Base-by-base conservation (phyloP, 1,140 invertebrate species). In the Nomia melanderi region DNA sequence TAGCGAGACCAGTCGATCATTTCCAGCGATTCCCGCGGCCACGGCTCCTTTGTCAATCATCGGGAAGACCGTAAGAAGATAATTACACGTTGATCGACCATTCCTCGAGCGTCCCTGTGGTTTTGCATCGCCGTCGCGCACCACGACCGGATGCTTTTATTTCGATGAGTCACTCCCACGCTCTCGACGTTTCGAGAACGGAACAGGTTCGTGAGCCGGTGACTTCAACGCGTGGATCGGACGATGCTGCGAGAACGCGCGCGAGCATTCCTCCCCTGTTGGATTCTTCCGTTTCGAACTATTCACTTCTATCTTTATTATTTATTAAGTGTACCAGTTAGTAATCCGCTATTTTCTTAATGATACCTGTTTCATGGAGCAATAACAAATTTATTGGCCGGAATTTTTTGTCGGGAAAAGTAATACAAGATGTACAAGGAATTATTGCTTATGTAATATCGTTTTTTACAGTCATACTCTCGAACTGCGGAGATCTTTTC, bases 11-110 rank as follows among this genome's bases (percentile, higher is more conserved):
- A 31, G 20, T 23, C 33, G 70, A 75, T 75, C 29, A 56, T 33
- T 12, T 29, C 17, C 29, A n/a, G 50, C 41, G 63, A 69, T 69
- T 47, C 41, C 41, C 59, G 11, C 12, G 54, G 47, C 23, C 47
- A 56, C 31, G 59, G 53, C 53, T 59, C 39, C 54, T 76, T 76
- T 69, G 73, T 76, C 73, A 60, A 69, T 69, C 65, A 69, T 57
- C 39, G 39, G 33, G 29, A 33, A 27, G 31, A 31, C 44, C 31
- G 65, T 23, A 69, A 69, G 31, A 69, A 76, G 65, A 76, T 59
- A 69, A 69, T 59, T 57, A 69, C 36, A 76, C 53, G 73, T 59
- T 69, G 73, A 76, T 59, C 64, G 65, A 23, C 56, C 53, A 29
- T 69, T 76, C 41, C 39, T 76, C 64, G 73, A 57, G 60, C 31